These are phyloP conservation scores for Ostrea denselamellosa DNA, from an alignment of 1,140 invertebrate genomes.

Conservation along the genomic window DNA sequence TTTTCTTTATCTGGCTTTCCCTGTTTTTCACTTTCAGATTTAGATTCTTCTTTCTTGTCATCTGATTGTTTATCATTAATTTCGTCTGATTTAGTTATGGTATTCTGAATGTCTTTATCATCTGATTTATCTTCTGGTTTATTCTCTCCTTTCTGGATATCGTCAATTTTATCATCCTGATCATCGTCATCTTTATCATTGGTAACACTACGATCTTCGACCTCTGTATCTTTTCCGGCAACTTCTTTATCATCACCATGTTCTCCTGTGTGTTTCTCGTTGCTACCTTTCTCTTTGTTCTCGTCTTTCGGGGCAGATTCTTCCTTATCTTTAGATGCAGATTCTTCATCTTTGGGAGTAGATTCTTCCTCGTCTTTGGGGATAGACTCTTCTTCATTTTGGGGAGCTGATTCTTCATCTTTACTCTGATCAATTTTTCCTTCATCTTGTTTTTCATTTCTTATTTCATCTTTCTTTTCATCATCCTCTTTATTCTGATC, in stretches of 20 bases:
- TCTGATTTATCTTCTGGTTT: constrained; percentile 60
- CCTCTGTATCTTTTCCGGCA: not conserved
- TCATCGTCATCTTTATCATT: constrained; percentile 45
- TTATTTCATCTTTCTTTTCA: constrained; percentile 17
- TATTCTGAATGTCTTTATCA: constrained; percentile 53
- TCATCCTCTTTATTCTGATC: constrained; percentile 5
- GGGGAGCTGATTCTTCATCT: not conserved
- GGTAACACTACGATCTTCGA: constrained; percentile 34
- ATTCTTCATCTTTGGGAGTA: not conserved
- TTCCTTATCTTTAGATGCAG: not conserved
- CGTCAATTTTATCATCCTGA: not conserved
- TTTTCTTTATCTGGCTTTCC: constrained; percentile 27
- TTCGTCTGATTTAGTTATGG: not conserved
- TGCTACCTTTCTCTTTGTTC: not conserved
- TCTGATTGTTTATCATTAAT: constrained; percentile 26
- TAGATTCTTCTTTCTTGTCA: not conserved
- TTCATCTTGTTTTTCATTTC: constrained; percentile 23
- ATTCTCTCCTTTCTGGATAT: not conserved
- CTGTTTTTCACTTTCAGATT: constrained; percentile 2
- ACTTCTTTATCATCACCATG: constrained; percentile 12
- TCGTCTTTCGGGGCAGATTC: constrained; percentile 17
- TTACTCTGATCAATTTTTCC: not conserved
- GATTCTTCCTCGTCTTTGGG: not conserved
- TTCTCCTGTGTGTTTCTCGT: not conserved
- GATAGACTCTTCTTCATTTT: not conserved